These are phyloP conservation scores for Gulo gulo DNA, from an alignment of 2,113 vertebrate genomes.

Conservation along the genomic window DNA sequence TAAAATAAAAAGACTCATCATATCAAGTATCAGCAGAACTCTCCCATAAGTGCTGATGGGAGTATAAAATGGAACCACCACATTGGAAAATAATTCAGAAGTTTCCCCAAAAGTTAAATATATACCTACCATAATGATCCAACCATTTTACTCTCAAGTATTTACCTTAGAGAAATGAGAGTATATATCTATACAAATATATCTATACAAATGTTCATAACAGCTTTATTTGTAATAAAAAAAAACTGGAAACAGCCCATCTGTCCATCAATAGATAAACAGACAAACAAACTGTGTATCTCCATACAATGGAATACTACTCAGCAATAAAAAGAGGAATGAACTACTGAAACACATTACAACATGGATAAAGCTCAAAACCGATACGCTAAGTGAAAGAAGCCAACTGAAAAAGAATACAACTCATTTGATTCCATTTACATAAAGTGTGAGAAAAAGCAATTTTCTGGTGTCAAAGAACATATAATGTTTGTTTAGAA, in stretches of 20 bases:
- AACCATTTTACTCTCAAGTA: conserved; percentile 10
- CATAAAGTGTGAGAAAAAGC: neutral
- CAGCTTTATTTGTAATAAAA: neutral
- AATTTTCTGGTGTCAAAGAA: neutral
- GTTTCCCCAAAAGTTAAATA: neutral
- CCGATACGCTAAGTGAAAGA: conserved; percentile 1
- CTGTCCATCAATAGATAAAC: neutral
- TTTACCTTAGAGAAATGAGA: neutral
- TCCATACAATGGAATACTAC: neutral
- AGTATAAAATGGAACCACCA: neutral
- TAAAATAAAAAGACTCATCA: neutral
- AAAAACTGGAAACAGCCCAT: neutral
- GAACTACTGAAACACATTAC: neutral
- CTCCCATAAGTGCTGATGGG: neutral
- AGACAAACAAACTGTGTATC: neutral
- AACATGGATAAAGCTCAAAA: neutral
- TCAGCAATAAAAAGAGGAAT: conserved; percentile 20
- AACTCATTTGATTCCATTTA: neutral
- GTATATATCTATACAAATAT: neutral
- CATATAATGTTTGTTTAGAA: neutral
- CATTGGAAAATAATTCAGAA: neutral
- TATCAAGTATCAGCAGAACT: neutral
- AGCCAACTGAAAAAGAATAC: neutral
- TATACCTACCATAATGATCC: neutral
- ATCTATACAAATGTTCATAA: neutral